phyloP scores from a whole-genome alignment of 2,797 vertebrate genomes.

The Mastacembelus armatus region DNA sequence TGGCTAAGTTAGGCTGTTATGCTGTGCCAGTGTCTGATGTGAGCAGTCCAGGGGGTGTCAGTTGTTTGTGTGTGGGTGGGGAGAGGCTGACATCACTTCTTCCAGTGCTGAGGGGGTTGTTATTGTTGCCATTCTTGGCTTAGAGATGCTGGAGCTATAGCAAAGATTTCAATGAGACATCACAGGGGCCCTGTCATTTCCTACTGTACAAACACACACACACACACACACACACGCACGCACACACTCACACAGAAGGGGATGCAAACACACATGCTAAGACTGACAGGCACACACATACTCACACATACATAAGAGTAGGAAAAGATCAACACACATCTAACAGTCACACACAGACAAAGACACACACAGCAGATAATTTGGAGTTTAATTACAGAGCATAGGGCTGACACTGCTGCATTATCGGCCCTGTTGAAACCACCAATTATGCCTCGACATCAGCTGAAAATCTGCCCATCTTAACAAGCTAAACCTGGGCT shows the following conservation, averaged over 20 bases:
- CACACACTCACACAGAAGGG: not conserved
- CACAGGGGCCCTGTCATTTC: conserved; percentile 69
- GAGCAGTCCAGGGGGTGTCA: conserved; percentile 61
- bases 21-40: conserved; percentile 74
- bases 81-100: conserved; percentile 82
- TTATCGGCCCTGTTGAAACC: conserved; percentile 68
- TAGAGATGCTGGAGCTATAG: conserved; percentile 56
- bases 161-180: conserved; percentile 64
- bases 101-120: conserved; percentile 77
- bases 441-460: conserved; percentile 68
- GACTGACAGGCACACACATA: not conserved
- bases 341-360: conserved; percentile 13
- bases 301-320: not conserved
- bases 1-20: conserved; percentile 44
- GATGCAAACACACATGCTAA: not conserved
- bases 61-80: conserved; percentile 48
- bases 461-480: conserved; percentile 69
- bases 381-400: conserved; percentile 75
- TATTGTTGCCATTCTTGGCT: conserved; percentile 75
- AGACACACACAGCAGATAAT: conserved; percentile 37
- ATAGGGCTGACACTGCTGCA: conserved; percentile 51
- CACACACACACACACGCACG: conserved; percentile 24
- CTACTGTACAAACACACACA: conserved; percentile 21
- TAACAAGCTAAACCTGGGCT: conserved; percentile 53
- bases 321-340: conserved; percentile 17